Evolutionary conservation across 2,113 vertebrate species (phyloP), one percentile per base, ranked within the genome.

Genomic region (Boleophthalmus pectinirostris): DNA sequence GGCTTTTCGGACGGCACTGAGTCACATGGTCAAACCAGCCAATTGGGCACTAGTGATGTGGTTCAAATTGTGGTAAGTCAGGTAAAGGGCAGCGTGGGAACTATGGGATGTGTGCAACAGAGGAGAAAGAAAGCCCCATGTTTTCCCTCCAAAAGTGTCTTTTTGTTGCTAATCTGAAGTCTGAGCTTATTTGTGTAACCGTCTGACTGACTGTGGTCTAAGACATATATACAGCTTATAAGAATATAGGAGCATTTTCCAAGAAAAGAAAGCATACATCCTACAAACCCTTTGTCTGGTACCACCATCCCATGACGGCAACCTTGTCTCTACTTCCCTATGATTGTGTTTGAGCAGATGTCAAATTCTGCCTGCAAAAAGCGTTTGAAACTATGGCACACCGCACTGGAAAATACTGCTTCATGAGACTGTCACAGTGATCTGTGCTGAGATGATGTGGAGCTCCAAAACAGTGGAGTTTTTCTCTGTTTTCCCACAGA

Each of bases 11-110:
- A 74, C 67, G 58, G 68, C 87, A 84, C 68, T 68, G 54, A 82
- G 91, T 94, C 92, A 94, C 89, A 80, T 93, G 93, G 84, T 68
- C 69, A 7, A 53, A 60, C 58, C 70, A 83, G 70, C 93, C 93
- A 94, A 93, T 94, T 72, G 83, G 73, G 69, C 25, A 15, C 66
- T 15, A 60, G 85, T 87, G 91, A 91, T 91, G 91, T 88, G 87
- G 93, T 94, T 94, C 88, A 93, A 94, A 93, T 74, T 80, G 87
- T 79, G 82, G 87, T 71, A 74, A 85, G 87, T 91, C 93, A 94
- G 93, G 92, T 93, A 90, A 89, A 78, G 77, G 82, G 65, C 77
- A 88, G 88, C 83, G 89, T 92, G 92, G 90, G 92, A 92, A 93
- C 79, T n/a, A 60, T 71, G 76, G 66, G 68, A 77, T 60, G 80